Evolutionary conservation across 2,888 invertebrate genomes (phyloP).

Genomic region (Podotricha telesiphe): DNA sequence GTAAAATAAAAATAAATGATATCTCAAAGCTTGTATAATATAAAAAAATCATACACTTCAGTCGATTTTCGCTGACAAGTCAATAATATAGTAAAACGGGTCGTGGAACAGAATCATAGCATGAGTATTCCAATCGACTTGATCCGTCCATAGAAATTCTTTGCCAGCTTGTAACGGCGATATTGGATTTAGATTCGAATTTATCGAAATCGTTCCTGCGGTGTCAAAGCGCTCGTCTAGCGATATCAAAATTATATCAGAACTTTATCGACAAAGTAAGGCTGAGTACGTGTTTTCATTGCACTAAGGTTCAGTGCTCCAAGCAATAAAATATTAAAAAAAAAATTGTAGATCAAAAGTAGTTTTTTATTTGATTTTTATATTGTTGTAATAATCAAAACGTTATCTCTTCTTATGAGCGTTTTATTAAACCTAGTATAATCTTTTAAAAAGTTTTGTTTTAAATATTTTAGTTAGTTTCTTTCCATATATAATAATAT

Average conservation of each 20-base stretch:
- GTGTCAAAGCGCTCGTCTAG: constrained; percentile 66
- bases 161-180: constrained; percentile 52
- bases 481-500: no score
- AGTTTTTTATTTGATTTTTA: no score
- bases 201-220: constrained; percentile 68
- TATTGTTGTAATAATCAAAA: no score
- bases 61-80: constrained; percentile 20
- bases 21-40: background rate
- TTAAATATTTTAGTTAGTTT: no score
- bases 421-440: no score
- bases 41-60: constrained; percentile 6
- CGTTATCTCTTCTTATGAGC: no score
- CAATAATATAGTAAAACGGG: constrained; percentile 33
- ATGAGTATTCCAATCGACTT: constrained; percentile 62
- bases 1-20: background rate
- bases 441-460: no score
- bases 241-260: constrained; percentile 76
- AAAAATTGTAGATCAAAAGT: no score
- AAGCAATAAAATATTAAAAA: background rate
- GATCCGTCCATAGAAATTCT: constrained; percentile 57
- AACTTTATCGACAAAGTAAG: constrained; percentile 69
- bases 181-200: constrained; percentile 75
- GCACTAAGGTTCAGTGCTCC: background rate
- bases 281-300: constrained; percentile 52
- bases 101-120: constrained; percentile 41